These are phyloP conservation scores for Copidosoma aretas DNA, from an alignment of 2,888 invertebrate genomes.

Conservation along the genomic window DNA sequence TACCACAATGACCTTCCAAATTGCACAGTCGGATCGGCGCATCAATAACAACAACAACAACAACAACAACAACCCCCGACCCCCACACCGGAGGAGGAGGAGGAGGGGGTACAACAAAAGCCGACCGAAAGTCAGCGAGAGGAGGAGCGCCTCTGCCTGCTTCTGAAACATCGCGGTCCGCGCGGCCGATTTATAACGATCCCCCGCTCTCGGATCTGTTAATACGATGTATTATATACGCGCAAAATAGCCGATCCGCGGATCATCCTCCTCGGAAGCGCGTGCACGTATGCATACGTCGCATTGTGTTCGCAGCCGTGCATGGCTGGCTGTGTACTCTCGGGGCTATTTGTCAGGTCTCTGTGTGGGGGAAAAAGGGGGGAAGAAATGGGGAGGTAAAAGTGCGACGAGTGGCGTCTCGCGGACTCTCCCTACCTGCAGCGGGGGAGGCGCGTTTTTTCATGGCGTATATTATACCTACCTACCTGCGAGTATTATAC, in stretches of 20 bases:
- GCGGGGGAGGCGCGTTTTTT: neutral
- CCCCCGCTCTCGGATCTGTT: too few species aligned
- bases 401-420: neutral
- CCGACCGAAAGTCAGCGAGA: too few species aligned
- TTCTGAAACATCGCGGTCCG: neutral
- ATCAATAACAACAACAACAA: conserved; percentile 14
- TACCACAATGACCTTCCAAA: neutral
- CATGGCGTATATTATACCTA: neutral
- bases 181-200: too few species aligned
- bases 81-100: neutral
- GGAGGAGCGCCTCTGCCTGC: neutral
- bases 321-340: too few species aligned
- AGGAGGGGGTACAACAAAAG: neutral
- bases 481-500: too few species aligned
- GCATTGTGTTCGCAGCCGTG: too few species aligned
- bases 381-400: neutral
- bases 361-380: neutral
- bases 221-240: too few species aligned
- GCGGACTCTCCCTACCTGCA: too few species aligned
- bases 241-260: too few species aligned
- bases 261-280: too few species aligned
- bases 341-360: too few species aligned
- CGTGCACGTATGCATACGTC: too few species aligned
- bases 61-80: neutral
- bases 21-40: neutral